These are phyloP conservation scores for Pegoplata infirma DNA, from an alignment of 2,888 invertebrate species.

Conservation along the genomic window DNA sequence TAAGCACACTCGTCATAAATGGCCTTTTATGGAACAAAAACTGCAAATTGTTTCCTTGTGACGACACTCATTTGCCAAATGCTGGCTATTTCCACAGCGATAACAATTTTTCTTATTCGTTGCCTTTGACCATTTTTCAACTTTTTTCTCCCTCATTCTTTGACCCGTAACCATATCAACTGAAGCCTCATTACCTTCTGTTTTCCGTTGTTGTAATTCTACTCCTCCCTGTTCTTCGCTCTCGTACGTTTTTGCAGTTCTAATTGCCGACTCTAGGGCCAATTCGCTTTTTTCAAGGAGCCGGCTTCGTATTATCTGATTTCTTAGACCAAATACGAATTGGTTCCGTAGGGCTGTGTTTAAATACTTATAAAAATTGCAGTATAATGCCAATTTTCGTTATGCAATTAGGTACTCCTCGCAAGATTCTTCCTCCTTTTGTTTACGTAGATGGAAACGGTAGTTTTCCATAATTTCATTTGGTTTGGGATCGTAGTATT, in stretches of 20 bases:
- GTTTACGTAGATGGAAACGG: no score
- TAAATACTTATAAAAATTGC: constrained; percentile 61
- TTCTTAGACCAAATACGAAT: constrained; percentile 66
- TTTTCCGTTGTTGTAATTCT: constrained; percentile 51
- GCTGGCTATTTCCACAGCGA: constrained; percentile 1
- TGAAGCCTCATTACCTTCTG: neutral
- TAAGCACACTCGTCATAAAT: constrained; percentile 8
- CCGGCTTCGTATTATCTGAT: constrained; percentile 64
- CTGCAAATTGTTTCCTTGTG: neutral
- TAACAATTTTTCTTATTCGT: neutral
- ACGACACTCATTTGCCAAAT: constrained; percentile 16
- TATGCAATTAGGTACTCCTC: no score
- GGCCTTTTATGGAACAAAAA: constrained; percentile 3
- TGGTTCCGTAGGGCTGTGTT: constrained; percentile 66
- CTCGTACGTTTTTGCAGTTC: constrained; percentile 66
- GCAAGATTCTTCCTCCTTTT: no score
- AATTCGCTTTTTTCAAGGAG: constrained; percentile 65
- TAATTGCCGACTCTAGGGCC: constrained; percentile 58
- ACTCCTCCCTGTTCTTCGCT: constrained; percentile 62
- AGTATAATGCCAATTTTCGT: no score
- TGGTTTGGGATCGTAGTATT: no score
- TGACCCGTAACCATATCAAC: neutral
- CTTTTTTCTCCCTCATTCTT: neutral
- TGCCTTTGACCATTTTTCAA: neutral
- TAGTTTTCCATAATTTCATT: no score